Evolutionary conservation across 2,113 vertebrate genomes (phyloP).

Genomic region (Sterrhoptilus dennistouni): DNA sequence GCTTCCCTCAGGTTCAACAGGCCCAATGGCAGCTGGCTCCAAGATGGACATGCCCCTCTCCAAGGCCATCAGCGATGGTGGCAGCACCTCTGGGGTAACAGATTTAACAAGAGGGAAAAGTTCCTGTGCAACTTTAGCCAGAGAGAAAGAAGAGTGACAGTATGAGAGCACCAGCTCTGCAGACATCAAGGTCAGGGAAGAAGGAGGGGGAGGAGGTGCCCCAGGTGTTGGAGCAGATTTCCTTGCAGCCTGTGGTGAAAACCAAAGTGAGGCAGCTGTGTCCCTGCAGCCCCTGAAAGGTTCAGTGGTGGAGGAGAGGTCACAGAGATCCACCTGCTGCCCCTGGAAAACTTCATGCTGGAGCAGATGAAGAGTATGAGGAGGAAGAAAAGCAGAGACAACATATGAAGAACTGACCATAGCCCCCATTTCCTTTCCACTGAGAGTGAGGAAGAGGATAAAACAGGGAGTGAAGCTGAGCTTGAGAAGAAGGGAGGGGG

Average conservation of each 20-base stretch:
- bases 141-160: background rate
- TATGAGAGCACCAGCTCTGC: background rate
- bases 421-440: background rate
- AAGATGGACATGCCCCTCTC: rapidly evolving
- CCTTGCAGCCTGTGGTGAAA: background rate
- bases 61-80: rapidly evolving
- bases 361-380: background rate
- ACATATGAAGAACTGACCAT: rapidly evolving
- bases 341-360: background rate
- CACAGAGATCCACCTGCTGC: background rate
- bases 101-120: background rate
- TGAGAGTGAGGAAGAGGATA: background rate
- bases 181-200: background rate
- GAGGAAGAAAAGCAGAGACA: background rate
- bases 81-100: background rate
- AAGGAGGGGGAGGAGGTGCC: background rate
- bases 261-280: background rate
- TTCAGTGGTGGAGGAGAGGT: background rate
- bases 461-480: background rate
- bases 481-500: background rate
- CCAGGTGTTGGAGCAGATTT: background rate
- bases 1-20: background rate
- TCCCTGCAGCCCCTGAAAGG: background rate
- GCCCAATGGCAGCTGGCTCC: background rate
- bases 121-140: background rate